phyloP scores from a whole-genome alignment of 2,113 vertebrate genomes.

The Chitala chitala region DNA sequence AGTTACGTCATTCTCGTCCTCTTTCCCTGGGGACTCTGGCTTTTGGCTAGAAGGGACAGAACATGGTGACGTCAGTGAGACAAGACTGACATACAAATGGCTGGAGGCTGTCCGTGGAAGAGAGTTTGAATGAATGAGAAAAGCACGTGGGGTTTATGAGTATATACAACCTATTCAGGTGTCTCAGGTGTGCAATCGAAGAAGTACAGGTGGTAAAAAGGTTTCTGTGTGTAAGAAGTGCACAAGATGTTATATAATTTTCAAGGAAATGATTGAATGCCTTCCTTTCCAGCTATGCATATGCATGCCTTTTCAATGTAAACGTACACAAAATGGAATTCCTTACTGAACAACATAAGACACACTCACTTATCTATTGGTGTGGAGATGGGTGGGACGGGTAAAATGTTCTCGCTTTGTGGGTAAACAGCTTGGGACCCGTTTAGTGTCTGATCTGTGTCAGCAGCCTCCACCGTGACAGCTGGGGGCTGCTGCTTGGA shows the following conservation, averaged over 20 bases:
- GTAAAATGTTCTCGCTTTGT: background rate
- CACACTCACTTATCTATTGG: background rate
- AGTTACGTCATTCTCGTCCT: slow-evolving; percentile 52
- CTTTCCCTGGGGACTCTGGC: slow-evolving; percentile 56
- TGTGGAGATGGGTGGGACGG: background rate
- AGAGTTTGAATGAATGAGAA: background rate
- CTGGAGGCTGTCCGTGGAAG: background rate
- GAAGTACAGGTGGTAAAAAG: no score
- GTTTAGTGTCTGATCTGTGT: background rate
- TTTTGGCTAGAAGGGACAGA: slow-evolving; percentile 45
- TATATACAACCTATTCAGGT: background rate
- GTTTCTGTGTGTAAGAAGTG: no score
- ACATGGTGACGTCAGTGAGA: background rate
- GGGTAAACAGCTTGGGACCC: background rate
- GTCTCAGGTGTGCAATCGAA: background rate
- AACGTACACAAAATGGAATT: no score
- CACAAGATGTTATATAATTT: no score
- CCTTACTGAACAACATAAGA: background rate
- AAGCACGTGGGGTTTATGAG: background rate
- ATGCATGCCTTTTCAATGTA: no score
- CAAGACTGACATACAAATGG: background rate
- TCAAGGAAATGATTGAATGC: no score
- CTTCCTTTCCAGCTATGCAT: no score
- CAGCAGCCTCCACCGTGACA: background rate
- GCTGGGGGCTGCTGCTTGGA: background rate